phyloP scores from a whole-genome alignment of 2,888 invertebrate species.

The Spisula solida region DNA sequence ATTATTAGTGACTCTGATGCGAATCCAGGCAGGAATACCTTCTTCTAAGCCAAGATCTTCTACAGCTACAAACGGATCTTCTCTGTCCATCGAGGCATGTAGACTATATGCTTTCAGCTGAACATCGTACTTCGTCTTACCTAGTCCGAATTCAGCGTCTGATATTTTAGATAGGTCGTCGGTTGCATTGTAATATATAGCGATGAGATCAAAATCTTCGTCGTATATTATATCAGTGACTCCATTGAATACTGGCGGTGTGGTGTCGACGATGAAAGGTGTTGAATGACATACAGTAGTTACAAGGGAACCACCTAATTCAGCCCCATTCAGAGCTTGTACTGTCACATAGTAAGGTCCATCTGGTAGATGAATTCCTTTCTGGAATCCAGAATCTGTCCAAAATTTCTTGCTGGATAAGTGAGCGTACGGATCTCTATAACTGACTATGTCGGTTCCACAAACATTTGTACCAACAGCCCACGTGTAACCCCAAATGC shows the following conservation, averaged over 20 bases:
- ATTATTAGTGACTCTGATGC: conserved; percentile 77
- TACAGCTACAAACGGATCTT: conserved; percentile 73
- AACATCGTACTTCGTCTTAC: conserved; percentile 78
- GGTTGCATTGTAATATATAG: conserved; percentile 74
- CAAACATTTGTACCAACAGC: conserved; percentile 76
- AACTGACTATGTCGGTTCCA: conserved; percentile 71
- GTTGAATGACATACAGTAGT: conserved; percentile 79
- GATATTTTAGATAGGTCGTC: conserved; percentile 74
- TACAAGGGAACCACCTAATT: conserved; percentile 77
- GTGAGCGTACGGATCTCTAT: conserved; percentile 76
- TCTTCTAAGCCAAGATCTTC: conserved; percentile 76
- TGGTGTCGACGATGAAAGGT: conserved; percentile 78
- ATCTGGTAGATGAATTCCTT: conserved; percentile 74
- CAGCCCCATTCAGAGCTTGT: conserved; percentile 76
- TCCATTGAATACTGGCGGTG: conserved; percentile 73
- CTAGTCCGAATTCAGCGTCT: conserved; percentile 78
- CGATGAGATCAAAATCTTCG: conserved; percentile 78
- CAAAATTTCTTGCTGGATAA: conserved; percentile 75
- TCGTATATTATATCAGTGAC: conserved; percentile 78
- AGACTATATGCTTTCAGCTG: conserved; percentile 71
- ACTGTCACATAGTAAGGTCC: conserved; percentile 80
- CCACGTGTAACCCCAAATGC: conserved; percentile 80
- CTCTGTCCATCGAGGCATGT: conserved; percentile 69
- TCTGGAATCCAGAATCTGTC: conserved; percentile 78
- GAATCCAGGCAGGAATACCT: conserved; percentile 80